A percentile compares a stretch with the other conserved stretches of the same genome.
Evolutionary conservation across 2,113 vertebrate species (phyloP).

Genomic region (Neodontobutis hainanensis): DNA sequence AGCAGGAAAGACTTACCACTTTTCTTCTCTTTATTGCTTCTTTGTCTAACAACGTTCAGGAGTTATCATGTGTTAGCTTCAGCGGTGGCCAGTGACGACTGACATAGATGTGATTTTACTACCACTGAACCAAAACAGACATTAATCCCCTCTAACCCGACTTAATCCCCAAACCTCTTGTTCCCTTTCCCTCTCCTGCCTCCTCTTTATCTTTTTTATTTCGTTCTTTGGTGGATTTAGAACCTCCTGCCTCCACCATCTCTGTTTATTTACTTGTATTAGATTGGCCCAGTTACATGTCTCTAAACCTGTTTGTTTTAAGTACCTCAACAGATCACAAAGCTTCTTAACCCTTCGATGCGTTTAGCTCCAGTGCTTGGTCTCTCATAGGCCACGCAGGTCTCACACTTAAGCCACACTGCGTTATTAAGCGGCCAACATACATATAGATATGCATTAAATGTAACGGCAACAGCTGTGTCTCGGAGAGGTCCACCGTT

Average conservation of each 20-base stretch:
- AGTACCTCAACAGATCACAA: constrained; percentile 61
- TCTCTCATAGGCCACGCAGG: background rate
- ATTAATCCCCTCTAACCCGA: constrained; percentile 68
- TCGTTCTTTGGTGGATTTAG: too few relatives aligned
- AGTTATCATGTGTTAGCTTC: constrained; percentile 4
- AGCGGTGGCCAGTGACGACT: constrained; percentile 30
- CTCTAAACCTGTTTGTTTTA: background rate
- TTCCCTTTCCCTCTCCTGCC: background rate
- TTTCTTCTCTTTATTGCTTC: too few relatives aligned
- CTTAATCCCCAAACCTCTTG: constrained; percentile 59
- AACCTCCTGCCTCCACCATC: background rate
- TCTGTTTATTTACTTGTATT: background rate
- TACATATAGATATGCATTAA: constrained; percentile 17
- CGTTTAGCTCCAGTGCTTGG: constrained; percentile 46
- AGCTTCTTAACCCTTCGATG: constrained; percentile 73
- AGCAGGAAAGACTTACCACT: too few relatives aligned
- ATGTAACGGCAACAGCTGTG: constrained; percentile 51
- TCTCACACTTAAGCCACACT: background rate
- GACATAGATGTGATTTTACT: constrained; percentile 62
- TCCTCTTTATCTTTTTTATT: background rate
- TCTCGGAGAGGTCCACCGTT: constrained; percentile 18
- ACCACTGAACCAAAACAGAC: constrained; percentile 54
- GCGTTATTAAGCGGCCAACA: constrained; percentile 23
- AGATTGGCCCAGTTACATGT: background rate
- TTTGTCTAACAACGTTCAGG: too few relatives aligned